phyloP scores from a whole-genome alignment of 1,140 invertebrate species.

The Epicauta chinensis region DNA sequence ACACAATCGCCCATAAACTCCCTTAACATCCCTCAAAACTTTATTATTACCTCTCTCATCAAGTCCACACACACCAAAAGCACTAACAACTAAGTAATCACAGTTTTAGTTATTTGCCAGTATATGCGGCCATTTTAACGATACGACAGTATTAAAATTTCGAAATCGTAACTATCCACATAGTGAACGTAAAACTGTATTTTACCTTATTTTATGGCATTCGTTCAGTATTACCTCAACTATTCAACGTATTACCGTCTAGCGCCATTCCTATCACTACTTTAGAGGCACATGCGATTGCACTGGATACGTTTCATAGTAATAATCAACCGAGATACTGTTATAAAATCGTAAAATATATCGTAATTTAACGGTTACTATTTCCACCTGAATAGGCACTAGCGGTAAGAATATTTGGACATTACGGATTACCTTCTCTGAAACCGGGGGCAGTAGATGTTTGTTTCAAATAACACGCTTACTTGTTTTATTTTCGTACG shows the following conservation, averaged over 20 bases:
- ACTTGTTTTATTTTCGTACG: too few species aligned
- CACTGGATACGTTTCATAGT: too few species aligned
- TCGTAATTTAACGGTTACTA: conserved; percentile 29
- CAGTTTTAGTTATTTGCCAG: conserved; percentile 27
- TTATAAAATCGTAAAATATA: conserved; percentile 30
- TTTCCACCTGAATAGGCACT: conserved; percentile 31
- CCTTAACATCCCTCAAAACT: too few species aligned
- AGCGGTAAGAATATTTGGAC: too few species aligned
- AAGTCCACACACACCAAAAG: neutral
- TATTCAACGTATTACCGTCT: neutral
- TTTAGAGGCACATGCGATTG: neutral
- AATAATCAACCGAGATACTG: neutral
- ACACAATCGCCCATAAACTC: too few species aligned
- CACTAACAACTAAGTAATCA: conserved; percentile 30
- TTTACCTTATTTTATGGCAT: conserved; percentile 23
- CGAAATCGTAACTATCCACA: conserved; percentile 27
- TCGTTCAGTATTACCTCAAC: neutral
- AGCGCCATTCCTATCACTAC: neutral
- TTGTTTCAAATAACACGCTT: too few species aligned
- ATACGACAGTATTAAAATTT: conserved; percentile 27
- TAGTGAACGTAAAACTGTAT: conserved; percentile 26
- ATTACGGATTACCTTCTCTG: too few species aligned
- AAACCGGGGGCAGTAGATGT: too few species aligned
- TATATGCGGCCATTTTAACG: conserved; percentile 22
- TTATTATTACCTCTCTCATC: too few species aligned